These are phyloP conservation scores for Chymomyza fuscimana DNA, from an alignment of 2,888 invertebrate species.

Conservation along the genomic window DNA sequence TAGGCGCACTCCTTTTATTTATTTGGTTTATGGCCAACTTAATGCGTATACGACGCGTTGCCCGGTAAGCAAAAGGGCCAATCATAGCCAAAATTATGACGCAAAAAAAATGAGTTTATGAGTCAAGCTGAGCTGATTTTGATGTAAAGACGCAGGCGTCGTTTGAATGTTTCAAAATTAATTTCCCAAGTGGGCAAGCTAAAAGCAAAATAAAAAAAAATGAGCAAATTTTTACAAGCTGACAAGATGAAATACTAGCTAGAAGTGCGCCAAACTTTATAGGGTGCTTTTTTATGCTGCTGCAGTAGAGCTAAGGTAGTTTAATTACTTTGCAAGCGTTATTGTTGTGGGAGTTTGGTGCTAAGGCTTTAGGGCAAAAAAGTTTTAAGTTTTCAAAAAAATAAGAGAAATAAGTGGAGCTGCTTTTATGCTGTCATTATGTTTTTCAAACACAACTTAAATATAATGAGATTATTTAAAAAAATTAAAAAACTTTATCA, in stretches of 20 bases:
- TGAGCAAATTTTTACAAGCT: not conserved
- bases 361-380: not conserved
- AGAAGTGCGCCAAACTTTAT: not conserved
- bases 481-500: too few relatives aligned
- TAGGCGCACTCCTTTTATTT: not conserved
- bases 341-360: not conserved
- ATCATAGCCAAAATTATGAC: constrained; percentile 20
- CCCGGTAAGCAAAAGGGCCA: not conserved
- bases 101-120: constrained; percentile 8
- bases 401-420: too few relatives aligned
- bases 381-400: too few relatives aligned
- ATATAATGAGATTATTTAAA: too few relatives aligned
- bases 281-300: constrained; percentile 3
- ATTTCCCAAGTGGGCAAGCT: constrained; percentile 65
- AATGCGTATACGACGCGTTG: not conserved
- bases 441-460: too few relatives aligned
- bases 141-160: not conserved
- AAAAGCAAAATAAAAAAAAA: constrained; percentile 6
- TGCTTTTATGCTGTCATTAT: too few relatives aligned
- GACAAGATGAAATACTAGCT: not conserved
- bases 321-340: not conserved
- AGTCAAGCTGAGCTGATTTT: constrained; percentile 6
- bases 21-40: not conserved
- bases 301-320: not conserved
- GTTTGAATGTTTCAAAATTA: constrained; percentile 40